Conservation (phyloP, 2,888 invertebrate genomes). For the Flexamia atlantica region DNA sequence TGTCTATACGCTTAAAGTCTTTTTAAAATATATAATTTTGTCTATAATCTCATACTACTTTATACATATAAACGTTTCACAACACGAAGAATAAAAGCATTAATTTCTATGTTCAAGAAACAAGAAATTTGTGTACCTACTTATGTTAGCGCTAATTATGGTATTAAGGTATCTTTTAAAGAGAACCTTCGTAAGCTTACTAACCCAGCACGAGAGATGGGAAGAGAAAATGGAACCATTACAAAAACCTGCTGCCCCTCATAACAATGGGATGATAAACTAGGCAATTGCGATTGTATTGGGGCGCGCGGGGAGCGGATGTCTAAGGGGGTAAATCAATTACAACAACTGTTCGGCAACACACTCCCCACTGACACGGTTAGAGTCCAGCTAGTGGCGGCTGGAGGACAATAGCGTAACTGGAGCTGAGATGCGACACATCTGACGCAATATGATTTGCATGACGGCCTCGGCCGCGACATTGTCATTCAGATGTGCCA, state of each 20-base stretch:
- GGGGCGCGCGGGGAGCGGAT: not conserved
- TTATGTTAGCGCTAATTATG: too few species aligned
- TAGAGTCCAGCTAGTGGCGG: not conserved
- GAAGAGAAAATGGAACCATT: not conserved
- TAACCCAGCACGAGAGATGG: too few species aligned
- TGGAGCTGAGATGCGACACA: constrained; percentile 44
- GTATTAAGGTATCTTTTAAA: too few species aligned
- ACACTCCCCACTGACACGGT: not conserved
- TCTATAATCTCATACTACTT: too few species aligned
- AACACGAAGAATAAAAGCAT: too few species aligned
- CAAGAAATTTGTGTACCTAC: too few species aligned
- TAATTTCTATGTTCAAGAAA: too few species aligned
- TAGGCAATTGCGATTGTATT: not conserved
- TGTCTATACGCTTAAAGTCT: too few species aligned
- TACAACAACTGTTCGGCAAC: not conserved
- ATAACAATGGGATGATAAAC: constrained; percentile 36
- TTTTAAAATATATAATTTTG: too few species aligned
- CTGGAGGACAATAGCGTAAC: constrained; percentile 15
- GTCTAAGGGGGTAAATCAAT: constrained; percentile 24
- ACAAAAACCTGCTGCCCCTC: not conserved
- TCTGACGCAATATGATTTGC: constrained; percentile 51
- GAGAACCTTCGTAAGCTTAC: too few species aligned
- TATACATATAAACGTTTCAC: too few species aligned
- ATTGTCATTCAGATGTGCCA: constrained; percentile 10
- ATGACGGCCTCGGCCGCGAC: constrained; percentile 17